A percentile compares a stretch with the other conserved stretches of the same genome.
Conservation (phyloP, 2,113 vertebrate species). For the Bos javanicus region DNA sequence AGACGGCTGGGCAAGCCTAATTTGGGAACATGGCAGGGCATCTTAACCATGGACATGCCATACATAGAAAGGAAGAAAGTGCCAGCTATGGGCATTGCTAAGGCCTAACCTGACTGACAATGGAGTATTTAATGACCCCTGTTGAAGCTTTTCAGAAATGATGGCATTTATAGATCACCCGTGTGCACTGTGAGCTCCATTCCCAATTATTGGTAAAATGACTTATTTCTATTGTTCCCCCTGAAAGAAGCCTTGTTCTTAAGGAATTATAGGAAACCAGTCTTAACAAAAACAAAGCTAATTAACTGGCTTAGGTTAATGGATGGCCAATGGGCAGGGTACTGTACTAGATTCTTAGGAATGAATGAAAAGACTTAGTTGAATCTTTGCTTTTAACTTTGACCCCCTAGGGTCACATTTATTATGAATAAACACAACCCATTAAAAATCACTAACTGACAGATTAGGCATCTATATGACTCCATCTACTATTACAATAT, state of each 20-base stretch:
- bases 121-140: conserved; percentile 47
- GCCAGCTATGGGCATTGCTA: background rate
- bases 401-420: background rate
- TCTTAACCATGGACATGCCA: background rate
- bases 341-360: conserved; percentile 4
- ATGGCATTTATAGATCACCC: conserved; percentile 45
- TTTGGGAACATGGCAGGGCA: background rate
- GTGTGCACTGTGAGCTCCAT: conserved; percentile 40
- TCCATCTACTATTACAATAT: background rate
- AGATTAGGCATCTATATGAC: background rate
- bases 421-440: background rate
- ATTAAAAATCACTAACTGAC: background rate
- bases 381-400: conserved; percentile 21
- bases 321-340: background rate
- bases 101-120: conserved; percentile 12
- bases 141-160: conserved; percentile 54
- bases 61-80: background rate
- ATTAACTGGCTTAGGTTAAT: conserved; percentile 11
- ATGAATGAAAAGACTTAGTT: background rate
- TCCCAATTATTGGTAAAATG: conserved; percentile 42
- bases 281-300: conserved; percentile 46
- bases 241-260: conserved; percentile 16
- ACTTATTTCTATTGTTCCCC: conserved; percentile 23
- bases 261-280: conserved; percentile 41
- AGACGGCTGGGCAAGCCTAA: background rate